Evolutionary conservation across 2,113 vertebrate genomes (phyloP).

Genomic region (Ceyx cyanopectus): DNA sequence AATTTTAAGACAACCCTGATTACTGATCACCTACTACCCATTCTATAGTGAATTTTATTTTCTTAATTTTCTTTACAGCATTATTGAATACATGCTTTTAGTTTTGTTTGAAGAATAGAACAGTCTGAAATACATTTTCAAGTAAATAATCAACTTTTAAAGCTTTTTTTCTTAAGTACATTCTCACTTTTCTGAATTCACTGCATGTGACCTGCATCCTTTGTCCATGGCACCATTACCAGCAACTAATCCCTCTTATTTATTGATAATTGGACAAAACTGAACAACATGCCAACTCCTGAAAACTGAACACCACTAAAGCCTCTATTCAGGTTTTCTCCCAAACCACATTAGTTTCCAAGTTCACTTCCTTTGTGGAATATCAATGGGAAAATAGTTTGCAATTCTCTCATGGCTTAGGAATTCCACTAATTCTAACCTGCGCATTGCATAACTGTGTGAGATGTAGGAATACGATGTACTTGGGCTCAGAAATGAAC

Average conservation of each 20-base stretch:
- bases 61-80: no score
- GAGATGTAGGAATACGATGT: conserved; percentile 48
- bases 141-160: no score
- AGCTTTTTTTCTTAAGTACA: neutral
- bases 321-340: conserved; percentile 76
- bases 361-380: conserved; percentile 80
- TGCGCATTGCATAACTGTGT: conserved; percentile 62
- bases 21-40: no score
- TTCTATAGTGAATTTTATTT: no score
- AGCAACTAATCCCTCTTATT: conserved; percentile 83
- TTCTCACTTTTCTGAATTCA: conserved; percentile 81
- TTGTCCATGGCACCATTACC: conserved; percentile 79
- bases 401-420: conserved; percentile 80
- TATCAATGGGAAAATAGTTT: conserved; percentile 77
- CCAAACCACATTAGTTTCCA: conserved; percentile 76
- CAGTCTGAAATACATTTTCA: no score
- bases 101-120: no score
- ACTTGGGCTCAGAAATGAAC: conserved; percentile 5
- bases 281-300: conserved; percentile 78
- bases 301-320: conserved; percentile 69
- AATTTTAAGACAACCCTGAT: no score
- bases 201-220: conserved; percentile 79
- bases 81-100: no score
- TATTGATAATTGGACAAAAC: conserved; percentile 85
- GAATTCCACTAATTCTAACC: conserved; percentile 78